These are phyloP conservation scores for Parapsyche elsis DNA, from an alignment of 1,140 invertebrate species.

Conservation along the genomic window DNA sequence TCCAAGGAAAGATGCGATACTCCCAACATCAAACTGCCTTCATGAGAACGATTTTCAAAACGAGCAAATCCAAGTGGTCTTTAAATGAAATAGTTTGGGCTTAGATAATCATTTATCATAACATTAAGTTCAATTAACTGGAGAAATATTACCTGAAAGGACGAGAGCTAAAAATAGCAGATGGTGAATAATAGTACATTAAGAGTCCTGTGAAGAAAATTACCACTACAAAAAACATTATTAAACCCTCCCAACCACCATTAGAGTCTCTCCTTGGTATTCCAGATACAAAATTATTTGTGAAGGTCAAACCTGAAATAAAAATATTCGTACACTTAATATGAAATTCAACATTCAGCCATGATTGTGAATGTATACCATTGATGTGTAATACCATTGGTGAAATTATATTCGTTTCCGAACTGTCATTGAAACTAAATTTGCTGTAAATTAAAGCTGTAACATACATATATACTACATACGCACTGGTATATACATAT, in stretches of 20 bases:
- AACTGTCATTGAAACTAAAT: background rate
- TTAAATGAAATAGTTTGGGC: conserved; percentile 34
- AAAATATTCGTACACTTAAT: background rate
- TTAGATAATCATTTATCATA: conserved; percentile 14
- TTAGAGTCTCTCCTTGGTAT: conserved; percentile 11
- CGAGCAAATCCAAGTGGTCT: conserved; percentile 49
- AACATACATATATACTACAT: too few relatives aligned
- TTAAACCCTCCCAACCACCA: conserved; percentile 42
- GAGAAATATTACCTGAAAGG: conserved; percentile 35
- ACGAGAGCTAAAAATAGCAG: background rate
- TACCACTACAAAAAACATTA: conserved; percentile 29
- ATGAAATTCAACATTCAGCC: too few relatives aligned
- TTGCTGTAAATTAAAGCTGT: too few relatives aligned
- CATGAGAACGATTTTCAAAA: conserved; percentile 50
- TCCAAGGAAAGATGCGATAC: conserved; percentile 49
- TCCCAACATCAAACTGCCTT: conserved; percentile 49
- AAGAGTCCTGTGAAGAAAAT: conserved; percentile 25
- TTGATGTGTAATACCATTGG: too few relatives aligned
- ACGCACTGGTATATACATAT: too few relatives aligned
- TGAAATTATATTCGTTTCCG: background rate
- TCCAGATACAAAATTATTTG: background rate
- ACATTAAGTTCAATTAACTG: background rate
- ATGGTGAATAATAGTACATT: conserved; percentile 42
- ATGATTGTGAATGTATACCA: too few relatives aligned
- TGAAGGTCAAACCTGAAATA: background rate